Evolutionary conservation across 2,113 vertebrate genomes (phyloP).

Genomic region (Hyperopisus bebe): DNA sequence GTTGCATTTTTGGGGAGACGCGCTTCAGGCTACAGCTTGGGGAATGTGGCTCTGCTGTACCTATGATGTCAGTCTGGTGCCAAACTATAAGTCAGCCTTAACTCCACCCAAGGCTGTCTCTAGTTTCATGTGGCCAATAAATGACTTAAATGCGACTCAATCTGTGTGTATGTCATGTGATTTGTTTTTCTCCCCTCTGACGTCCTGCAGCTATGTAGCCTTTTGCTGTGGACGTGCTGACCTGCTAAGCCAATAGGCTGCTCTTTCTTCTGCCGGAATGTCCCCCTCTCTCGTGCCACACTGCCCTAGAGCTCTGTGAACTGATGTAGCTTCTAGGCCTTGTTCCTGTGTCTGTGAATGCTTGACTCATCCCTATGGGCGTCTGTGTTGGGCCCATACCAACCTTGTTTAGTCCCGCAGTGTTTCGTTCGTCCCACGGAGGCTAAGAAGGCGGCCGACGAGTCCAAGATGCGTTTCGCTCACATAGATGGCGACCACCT

Average conservation of each 20-base stretch:
- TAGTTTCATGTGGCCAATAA: neutral
- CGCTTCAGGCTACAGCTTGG: neutral
- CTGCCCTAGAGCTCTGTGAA: constrained; percentile 83
- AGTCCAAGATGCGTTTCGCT: constrained; percentile 97
- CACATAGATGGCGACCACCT: constrained; percentile 98
- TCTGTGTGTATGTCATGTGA: neutral
- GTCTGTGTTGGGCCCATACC: constrained; percentile 99
- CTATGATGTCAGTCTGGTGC: neutral
- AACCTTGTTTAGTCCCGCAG: constrained; percentile 99
- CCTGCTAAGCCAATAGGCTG: constrained; percentile 24
- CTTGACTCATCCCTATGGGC: constrained; percentile 98
- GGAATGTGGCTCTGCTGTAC: neutral
- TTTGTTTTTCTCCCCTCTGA: neutral
- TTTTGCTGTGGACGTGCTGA: neutral
- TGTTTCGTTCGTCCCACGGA: constrained; percentile 98
- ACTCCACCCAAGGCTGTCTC: neutral
- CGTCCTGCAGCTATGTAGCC: neutral
- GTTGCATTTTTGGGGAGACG: neutral
- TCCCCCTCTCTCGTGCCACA: constrained; percentile 69
- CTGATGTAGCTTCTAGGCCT: constrained; percentile 88
- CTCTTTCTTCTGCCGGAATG: constrained; percentile 76
- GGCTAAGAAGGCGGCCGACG: constrained; percentile 95
- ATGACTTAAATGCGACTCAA: neutral
- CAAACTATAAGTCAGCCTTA: neutral
- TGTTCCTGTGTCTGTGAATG: constrained; percentile 93